phyloP scores from a whole-genome alignment of 2,888 invertebrate genomes.

The Tiliacea citrago region DNA sequence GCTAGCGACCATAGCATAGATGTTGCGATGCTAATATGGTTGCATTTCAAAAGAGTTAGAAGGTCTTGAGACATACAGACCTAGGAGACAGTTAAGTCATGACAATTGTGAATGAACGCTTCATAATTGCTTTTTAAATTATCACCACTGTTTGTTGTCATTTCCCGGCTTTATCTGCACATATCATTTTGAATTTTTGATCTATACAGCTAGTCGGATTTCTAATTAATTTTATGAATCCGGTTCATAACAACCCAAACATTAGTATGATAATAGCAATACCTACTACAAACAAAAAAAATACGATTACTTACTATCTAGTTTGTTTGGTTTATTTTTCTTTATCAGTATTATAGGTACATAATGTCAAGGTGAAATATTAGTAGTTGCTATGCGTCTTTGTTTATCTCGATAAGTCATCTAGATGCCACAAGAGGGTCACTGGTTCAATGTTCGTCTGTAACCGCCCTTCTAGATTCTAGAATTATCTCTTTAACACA shows the following conservation, averaged over 20 bases:
- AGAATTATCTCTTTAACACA: too few species aligned
- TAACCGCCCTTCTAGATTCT: too few species aligned
- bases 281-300: not conserved
- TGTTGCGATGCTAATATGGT: not conserved
- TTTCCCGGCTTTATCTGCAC: constrained; percentile 4
- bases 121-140: constrained; percentile 18
- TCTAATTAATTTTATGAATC: not conserved
- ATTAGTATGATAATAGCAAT: constrained; percentile 12
- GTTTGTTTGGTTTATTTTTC: constrained; percentile 1
- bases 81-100: constrained; percentile 6
- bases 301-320: not conserved
- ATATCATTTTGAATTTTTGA: not conserved
- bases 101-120: constrained; percentile 18
- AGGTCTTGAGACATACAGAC: constrained; percentile 12
- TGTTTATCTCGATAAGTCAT: constrained; percentile 26
- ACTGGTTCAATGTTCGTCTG: constrained; percentile 2
- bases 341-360: constrained; percentile 31
- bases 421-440: constrained; percentile 1
- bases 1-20: not conserved
- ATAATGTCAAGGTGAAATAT: constrained; percentile 55
- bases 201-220: not conserved
- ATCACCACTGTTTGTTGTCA: constrained; percentile 30
- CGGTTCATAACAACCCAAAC: constrained; percentile 19
- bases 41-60: constrained; percentile 3
- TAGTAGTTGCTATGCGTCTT: constrained; percentile 24